Evolutionary conservation across 2,113 vertebrate species (phyloP), one percentile per base, ranked within the genome.

Genomic region (Callipepla californica): DNA sequence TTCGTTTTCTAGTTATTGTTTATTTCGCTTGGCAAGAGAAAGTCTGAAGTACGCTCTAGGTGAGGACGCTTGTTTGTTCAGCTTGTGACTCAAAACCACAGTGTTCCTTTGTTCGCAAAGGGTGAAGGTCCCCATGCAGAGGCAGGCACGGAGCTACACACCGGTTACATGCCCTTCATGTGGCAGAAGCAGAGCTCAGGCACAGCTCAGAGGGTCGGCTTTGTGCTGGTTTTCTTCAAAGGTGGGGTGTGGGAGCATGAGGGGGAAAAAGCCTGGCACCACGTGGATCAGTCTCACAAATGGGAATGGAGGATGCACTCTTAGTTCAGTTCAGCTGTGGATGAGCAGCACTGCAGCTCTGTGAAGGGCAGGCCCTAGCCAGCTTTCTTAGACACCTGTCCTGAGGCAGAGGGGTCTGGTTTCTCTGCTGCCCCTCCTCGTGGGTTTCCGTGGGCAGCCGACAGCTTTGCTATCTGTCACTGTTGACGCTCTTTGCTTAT

Each of bases 301-400:
- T 3, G 1, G 8, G 7, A 51, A 3, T 1, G 1, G 7, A 44
- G 26, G 65, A 28, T 30, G 32, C 38, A 32, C 18, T 2, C 1
- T 48, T 8, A 30, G 79, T 79, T 76, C 40, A 55, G 34, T 22
- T 90, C 14, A 6, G 36, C n/a, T n/a, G n/a, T 0, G 0, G 40
- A 82, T 5, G 13, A 59, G 48, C 7, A 57, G 19, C 58, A 16
- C 9, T 45, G 20, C 30, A 25, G 5, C 20, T 3, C 32, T 30
- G 2, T 47, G 8, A 51, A 55, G 58, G 80, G 36, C 32, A 74
- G 10, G 53, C 18, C 16, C 12, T 8, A 1, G 22, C 22, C 0
- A 58, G 36, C 55, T 61, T 77, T 79, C 42, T 67, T 72, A 47
- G 74, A 57, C 30, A 57, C 17, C 30, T 34, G 26, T 47, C 5